A percentile compares a stretch with the other conserved stretches of the same genome.
Evolutionary conservation across 2,888 invertebrate genomes (phyloP).

Genomic region (Chymomyza procnemis): DNA sequence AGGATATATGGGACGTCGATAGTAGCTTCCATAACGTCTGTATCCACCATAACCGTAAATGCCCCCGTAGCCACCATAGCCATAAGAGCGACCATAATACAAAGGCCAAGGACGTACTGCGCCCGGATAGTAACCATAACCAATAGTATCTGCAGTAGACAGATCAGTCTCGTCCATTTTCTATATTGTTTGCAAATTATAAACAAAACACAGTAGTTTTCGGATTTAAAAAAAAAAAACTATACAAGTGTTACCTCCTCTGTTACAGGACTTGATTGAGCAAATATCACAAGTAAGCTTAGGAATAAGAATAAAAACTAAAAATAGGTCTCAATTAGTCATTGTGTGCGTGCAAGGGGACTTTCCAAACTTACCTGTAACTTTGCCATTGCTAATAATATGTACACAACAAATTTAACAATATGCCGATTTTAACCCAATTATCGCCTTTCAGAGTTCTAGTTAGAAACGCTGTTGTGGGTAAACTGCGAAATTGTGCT

Average conservation of each 20-base stretch:
- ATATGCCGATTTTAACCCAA: constrained; percentile 27
- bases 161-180: constrained; percentile 40
- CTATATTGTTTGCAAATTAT: not conserved
- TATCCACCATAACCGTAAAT: constrained; percentile 1
- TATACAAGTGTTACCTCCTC: constrained; percentile 39
- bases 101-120: constrained; percentile 7
- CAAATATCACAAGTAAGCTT: constrained; percentile 23
- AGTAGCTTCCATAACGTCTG: constrained; percentile 19
- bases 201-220: too few species aligned
- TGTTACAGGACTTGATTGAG: constrained; percentile 19
- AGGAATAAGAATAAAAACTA: constrained; percentile 37
- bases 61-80: constrained; percentile 33
- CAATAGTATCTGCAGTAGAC: constrained; percentile 53
- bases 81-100: constrained; percentile 53
- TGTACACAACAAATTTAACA: constrained; percentile 46
- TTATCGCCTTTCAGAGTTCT: constrained; percentile 58
- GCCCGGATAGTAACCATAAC: constrained; percentile 50
- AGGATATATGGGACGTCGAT: constrained; percentile 61
- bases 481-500: constrained; percentile 44
- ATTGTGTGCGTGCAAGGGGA: not conserved
- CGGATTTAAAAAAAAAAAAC: not conserved
- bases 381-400: constrained; percentile 48
- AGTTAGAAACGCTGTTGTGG: constrained; percentile 35
- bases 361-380: constrained; percentile 31
- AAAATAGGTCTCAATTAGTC: constrained; percentile 21